phyloP scores from a whole-genome alignment of 1,140 invertebrate species.

The Cyphomyrmex costatus region DNA sequence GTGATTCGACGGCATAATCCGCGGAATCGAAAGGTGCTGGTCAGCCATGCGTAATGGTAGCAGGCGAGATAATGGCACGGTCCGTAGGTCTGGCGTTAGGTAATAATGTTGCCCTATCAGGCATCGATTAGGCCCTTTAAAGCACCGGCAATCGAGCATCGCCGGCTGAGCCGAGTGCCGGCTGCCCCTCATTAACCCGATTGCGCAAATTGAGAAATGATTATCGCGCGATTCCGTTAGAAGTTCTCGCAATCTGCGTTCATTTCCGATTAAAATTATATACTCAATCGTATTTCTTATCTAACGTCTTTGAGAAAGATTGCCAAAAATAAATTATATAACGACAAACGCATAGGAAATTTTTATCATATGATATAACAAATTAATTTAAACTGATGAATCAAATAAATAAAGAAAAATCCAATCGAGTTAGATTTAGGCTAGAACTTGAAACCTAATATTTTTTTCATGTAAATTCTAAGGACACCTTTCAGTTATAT shows the following conservation, averaged over 20 bases:
- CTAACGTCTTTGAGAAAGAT: background rate
- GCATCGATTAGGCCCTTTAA: constrained; percentile 84
- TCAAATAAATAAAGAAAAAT: too few relatives aligned
- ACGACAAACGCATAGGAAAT: background rate
- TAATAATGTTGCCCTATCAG: constrained; percentile 84
- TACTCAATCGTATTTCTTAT: constrained; percentile 15
- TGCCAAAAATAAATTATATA: too few relatives aligned
- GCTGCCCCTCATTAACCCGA: constrained; percentile 80
- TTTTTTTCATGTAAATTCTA: too few relatives aligned
- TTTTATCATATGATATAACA: background rate
- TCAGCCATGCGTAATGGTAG: constrained; percentile 78
- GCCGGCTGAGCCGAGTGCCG: constrained; percentile 68
- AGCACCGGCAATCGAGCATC: constrained; percentile 80
- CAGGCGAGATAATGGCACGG: constrained; percentile 81
- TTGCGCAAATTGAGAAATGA: constrained; percentile 80
- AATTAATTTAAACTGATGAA: too few relatives aligned
- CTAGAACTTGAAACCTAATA: too few relatives aligned
- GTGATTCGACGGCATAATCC: constrained; percentile 83
- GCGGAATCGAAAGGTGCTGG: constrained; percentile 76
- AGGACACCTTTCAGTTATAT: too few relatives aligned
- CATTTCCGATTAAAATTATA: constrained; percentile 30
- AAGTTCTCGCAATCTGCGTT: constrained; percentile 37
- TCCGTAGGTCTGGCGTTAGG: constrained; percentile 78
- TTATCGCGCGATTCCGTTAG: constrained; percentile 72
- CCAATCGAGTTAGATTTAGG: too few relatives aligned